Evolutionary conservation across 2,113 vertebrate species (phyloP).

Genomic region (Scophthalmus maximus): DNA sequence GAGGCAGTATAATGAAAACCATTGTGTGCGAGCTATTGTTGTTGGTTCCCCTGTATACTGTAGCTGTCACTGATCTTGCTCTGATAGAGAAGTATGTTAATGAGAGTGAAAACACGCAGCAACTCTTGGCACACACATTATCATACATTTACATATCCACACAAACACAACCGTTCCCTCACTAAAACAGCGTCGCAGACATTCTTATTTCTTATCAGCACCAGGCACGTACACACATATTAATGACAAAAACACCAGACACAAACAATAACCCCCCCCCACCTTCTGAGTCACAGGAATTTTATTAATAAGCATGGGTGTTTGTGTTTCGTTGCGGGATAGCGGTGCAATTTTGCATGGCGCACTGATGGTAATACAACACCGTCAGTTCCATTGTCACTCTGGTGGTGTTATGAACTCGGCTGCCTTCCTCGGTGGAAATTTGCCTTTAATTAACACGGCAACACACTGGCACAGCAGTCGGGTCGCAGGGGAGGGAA

Average conservation of each 20-base stretch:
- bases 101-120: slow-evolving; percentile 8
- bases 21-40: background rate
- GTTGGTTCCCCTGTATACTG: slow-evolving; percentile 1
- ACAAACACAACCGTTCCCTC: background rate
- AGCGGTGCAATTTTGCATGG: background rate
- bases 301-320: slow-evolving; percentile 40
- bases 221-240: slow-evolving; percentile 2
- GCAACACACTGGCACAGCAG: slow-evolving; percentile 34
- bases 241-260: slow-evolving; percentile 46
- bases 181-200: background rate
- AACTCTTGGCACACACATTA: slow-evolving; percentile 1
- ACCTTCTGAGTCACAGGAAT: slow-evolving; percentile 7
- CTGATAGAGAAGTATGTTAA: slow-evolving; percentile 15
- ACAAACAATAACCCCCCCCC: slow-evolving; percentile 12
- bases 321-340: slow-evolving; percentile 22
- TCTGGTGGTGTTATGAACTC: slow-evolving; percentile 45
- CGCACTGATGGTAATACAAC: slow-evolving; percentile 45
- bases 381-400: slow-evolving; percentile 28
- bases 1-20: background rate
- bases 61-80: slow-evolving; percentile 4
- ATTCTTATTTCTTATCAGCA: slow-evolving; percentile 25
- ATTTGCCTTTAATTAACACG: slow-evolving; percentile 51
- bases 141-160: background rate
- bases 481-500: slow-evolving; percentile 11
- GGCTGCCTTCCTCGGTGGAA: slow-evolving; percentile 18